phyloP scores from a whole-genome alignment of 1,140 invertebrate species.

The Ips nitidus region DNA sequence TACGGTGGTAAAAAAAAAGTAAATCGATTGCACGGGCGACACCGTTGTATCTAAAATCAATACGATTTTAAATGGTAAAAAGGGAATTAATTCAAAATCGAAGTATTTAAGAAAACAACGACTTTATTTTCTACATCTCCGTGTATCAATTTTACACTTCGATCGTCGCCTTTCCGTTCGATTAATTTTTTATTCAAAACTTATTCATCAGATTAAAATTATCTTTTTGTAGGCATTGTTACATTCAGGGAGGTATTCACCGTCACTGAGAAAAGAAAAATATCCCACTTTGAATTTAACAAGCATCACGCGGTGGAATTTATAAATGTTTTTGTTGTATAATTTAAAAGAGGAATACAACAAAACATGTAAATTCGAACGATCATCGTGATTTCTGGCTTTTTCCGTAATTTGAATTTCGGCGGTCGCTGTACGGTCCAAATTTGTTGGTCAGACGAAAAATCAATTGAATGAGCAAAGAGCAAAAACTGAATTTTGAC shows the following conservation, averaged over 20 bases:
- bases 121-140: slow-evolving; percentile 24
- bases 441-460: background rate
- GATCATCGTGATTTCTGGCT: no score
- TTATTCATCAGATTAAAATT: slow-evolving; percentile 26
- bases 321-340: no score
- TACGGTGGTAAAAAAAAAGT: slow-evolving; percentile 28
- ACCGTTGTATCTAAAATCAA: slow-evolving; percentile 32
- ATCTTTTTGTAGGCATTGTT: slow-evolving; percentile 19
- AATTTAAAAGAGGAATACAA: no score
- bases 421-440: no score
- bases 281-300: background rate
- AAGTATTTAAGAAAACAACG: slow-evolving; percentile 39
- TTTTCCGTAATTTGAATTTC: background rate
- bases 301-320: background rate
- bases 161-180: slow-evolving; percentile 25
- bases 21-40: slow-evolving; percentile 35
- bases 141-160: slow-evolving; percentile 25
- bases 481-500: background rate
- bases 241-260: slow-evolving; percentile 5
- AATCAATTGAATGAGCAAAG: slow-evolving; percentile 5
- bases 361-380: no score
- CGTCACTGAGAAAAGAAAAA: slow-evolving; percentile 1
- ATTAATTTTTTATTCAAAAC: slow-evolving; percentile 16
- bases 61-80: slow-evolving; percentile 34
- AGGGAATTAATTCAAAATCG: slow-evolving; percentile 36